Percentiles rank a stretch among this genome's conserved stretches.
Conservation (phyloP, 2,113 vertebrate species). For the Anolis sagrei region DNA sequence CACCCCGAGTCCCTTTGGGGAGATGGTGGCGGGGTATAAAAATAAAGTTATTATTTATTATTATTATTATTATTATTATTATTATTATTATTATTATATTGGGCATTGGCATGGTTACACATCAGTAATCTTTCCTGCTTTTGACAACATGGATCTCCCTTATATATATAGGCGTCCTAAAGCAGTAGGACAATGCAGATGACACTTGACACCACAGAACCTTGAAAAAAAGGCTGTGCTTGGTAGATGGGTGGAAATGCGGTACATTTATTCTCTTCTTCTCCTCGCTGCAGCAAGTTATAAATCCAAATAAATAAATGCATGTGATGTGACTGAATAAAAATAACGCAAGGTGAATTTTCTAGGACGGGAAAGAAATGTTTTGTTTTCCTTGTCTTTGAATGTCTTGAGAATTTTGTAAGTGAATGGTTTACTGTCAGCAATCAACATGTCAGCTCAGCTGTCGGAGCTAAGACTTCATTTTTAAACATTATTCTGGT, state of each 20-base stretch:
- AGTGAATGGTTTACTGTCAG: conserved; percentile 65
- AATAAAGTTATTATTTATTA: too few relatives aligned
- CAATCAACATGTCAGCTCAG: conserved; percentile 69
- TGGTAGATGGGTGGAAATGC: neutral
- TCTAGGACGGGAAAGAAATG: conserved; percentile 46
- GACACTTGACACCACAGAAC: neutral
- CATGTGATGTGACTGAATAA: conserved; percentile 50
- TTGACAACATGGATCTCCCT: neutral
- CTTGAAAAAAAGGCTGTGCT: neutral
- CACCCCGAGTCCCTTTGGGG: too few relatives aligned
- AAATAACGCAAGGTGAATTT: conserved; percentile 69
- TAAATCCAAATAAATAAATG: conserved; percentile 8
- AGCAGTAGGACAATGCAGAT: neutral
- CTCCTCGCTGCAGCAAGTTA: neutral
- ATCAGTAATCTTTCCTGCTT: neutral
- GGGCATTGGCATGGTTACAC: neutral
- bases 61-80: too few relatives aligned
- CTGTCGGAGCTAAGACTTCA: conserved; percentile 69
- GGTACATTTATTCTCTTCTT: neutral
- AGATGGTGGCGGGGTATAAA: too few relatives aligned
- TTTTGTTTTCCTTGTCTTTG: conserved; percentile 52
- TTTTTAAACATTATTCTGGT: conserved; percentile 71
- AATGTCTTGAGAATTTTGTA: conserved; percentile 67
- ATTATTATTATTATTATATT: too few relatives aligned
- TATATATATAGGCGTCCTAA: neutral